Evolutionary conservation across 1,140 invertebrate genomes (phyloP), one percentile per base, ranked within the genome.

Genomic region (Meloidogyne floridensis): DNA sequence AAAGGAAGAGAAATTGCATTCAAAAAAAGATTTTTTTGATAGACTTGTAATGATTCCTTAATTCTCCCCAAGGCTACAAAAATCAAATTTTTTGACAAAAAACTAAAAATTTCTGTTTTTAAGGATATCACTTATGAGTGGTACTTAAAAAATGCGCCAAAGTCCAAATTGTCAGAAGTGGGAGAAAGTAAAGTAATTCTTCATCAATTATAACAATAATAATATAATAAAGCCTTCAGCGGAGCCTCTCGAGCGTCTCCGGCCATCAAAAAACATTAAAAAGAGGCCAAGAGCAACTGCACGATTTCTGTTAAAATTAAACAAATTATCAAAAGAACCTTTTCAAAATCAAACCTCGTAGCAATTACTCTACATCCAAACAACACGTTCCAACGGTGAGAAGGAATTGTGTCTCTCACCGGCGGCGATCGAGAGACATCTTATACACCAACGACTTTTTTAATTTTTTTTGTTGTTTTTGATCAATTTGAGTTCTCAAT

Each of bases 371-470:
- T 69, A 10, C 65, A 15, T 4, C 8, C 11, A 13, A 71, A 18
- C 77, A 79, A 15, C 71, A 74, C 20, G 72, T 18, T 71, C 77
- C 51, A 72, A 32, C 59, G 18, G 65, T 54, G 72, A 51, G 51
- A 71, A 43, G 77, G 56, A 20, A 71, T 69, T 65, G 56, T 15
- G 32, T 32, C 32, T 32, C 59, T 65, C 59, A 72, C 77, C 65
- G 77, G 65, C n/a, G 77, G 77, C 43, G 43, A 47, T 71, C 65
- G 77, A 79, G 77, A 79, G 77, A 79, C 76, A 78, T 20, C 65
- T 32, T 32, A 32, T 32, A 18, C 20, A 72, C 43, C 51, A 42
- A 65, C 0, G n/a, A n/a, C 7, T 65, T 65, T 65, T n/a, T 32
- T 1, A 32, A 32, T 1, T 1, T 32, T 3, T 65, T 59, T 59